Base-by-base conservation (phyloP, 2,888 invertebrate species). In the Aspidiotus rigidus region DNA sequence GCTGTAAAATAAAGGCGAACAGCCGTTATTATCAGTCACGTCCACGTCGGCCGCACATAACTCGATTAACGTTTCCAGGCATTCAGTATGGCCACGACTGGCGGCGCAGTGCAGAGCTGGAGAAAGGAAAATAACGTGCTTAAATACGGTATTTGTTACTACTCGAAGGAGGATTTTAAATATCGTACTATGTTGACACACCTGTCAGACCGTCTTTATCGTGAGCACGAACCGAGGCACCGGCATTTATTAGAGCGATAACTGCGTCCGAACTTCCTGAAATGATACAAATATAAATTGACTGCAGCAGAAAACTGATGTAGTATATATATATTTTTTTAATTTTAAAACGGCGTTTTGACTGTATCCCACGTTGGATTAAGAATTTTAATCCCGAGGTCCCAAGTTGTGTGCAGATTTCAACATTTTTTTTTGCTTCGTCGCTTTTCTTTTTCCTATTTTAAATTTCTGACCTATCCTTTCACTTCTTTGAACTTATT, bases 1-100 rank as follows among this genome's bases (percentile, higher is more conserved):
- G 6, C 98, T 93, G 77, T 98, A 99, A 79, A 98, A 98, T 40
- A 99, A 79, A 0, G 98, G 91, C 0, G 97, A 94, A 77, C 96
- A 97, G 1, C 95, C 96, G 77, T 96, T 96, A 62, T 88, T 88
- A 79, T 98, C 97, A 17, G 88, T 86, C 13, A 90, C 85, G 78
- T 97, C 94, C 0, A 93, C 89, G 39, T 89, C 86, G 2, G 93
- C 91, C 0, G 92, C 92, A 76, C 93, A 93, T 7, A 94, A 80
- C 11, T 90, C 89, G 1, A 95, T 84, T 70, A 98, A 79, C 0
- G 90, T 88, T 76, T 95, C 94, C 64, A 95, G 83, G 75, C 94
- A 94, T 76, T 93, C 90, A 0, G 89, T 89, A 77, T 97, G 96
- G 0, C 98, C 98, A 69, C 97, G 84, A 1, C 95, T 96, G 0